These are phyloP conservation scores for Poecile montanus DNA, from an alignment of 2,797 vertebrate species.

Conservation along the genomic window DNA sequence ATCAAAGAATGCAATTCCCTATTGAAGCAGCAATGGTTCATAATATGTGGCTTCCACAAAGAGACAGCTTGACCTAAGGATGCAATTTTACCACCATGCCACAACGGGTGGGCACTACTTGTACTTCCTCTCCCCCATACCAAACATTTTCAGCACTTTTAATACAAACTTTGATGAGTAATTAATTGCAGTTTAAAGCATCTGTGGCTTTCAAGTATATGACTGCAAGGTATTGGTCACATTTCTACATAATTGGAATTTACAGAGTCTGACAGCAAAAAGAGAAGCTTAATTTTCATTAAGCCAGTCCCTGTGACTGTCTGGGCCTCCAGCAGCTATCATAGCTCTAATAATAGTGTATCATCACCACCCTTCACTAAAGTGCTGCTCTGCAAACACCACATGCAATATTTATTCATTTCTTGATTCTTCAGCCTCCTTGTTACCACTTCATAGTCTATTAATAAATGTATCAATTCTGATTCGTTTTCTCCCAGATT, in stretches of 20 bases:
- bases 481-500: background rate
- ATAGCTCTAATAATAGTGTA: background rate
- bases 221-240: background rate
- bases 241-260: background rate
- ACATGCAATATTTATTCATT: conserved; percentile 70
- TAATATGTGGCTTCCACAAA: background rate
- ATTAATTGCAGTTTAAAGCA: background rate
- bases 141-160: background rate
- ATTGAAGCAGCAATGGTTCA: background rate
- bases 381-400: conserved; percentile 40
- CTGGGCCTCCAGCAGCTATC: conserved; percentile 19
- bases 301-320: background rate
- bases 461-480: conserved; percentile 48
- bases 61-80: background rate
- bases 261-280: background rate
- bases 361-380: background rate
- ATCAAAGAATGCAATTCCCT: background rate
- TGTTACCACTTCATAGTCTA: conserved; percentile 48
- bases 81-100: background rate
- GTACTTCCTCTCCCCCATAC: background rate
- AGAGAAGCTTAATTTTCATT: background rate
- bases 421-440: conserved; percentile 43
- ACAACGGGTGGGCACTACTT: background rate
- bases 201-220: background rate
- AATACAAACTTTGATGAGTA: background rate